A percentile compares a stretch with the other conserved stretches of the same genome.
Conservation (phyloP, 2,888 invertebrate species). For the Andrena bicolor region DNA sequence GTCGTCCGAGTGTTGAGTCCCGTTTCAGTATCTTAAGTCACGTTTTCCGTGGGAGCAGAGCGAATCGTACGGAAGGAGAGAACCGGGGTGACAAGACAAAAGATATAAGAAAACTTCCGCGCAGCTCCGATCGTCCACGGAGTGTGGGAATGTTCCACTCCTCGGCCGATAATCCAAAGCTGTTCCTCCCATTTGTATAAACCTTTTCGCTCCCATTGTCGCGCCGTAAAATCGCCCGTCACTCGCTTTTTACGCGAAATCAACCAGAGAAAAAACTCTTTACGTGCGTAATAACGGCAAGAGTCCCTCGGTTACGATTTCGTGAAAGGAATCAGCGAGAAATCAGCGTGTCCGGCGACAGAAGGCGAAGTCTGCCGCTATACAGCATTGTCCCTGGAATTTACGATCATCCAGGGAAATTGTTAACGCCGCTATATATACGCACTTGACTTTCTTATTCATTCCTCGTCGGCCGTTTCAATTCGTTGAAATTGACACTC, state of each 20-base stretch:
- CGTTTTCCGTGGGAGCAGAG: constrained; percentile 78
- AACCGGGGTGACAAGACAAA: constrained; percentile 76
- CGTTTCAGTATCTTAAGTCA: constrained; percentile 47
- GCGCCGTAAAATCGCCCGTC: constrained; percentile 54
- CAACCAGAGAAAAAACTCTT: not conserved
- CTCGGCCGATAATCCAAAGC: not conserved
- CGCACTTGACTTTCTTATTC: not conserved
- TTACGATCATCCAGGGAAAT: no score
- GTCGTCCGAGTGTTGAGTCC: constrained; percentile 39
- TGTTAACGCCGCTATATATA: not conserved
- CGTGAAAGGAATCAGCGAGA: constrained; percentile 9
- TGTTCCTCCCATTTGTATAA: constrained; percentile 31
- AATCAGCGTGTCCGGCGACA: constrained; percentile 31
- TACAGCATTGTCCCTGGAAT: no score
- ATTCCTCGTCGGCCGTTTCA: not conserved
- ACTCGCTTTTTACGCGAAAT: constrained; percentile 21
- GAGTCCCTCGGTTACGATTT: not conserved
- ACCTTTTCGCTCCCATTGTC: constrained; percentile 28
- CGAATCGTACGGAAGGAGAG: constrained; percentile 72
- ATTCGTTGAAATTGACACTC: constrained; percentile 18
- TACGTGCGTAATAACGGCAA: constrained; percentile 10
- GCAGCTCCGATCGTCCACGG: constrained; percentile 67
- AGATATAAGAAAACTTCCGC: constrained; percentile 72
- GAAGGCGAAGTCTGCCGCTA: not conserved
- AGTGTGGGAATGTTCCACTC: constrained; percentile 74